These are phyloP conservation scores for Enteromius afrohamiltoni DNA, from an alignment of 2,797 vertebrate genomes.

Conservation along the genomic window DNA sequence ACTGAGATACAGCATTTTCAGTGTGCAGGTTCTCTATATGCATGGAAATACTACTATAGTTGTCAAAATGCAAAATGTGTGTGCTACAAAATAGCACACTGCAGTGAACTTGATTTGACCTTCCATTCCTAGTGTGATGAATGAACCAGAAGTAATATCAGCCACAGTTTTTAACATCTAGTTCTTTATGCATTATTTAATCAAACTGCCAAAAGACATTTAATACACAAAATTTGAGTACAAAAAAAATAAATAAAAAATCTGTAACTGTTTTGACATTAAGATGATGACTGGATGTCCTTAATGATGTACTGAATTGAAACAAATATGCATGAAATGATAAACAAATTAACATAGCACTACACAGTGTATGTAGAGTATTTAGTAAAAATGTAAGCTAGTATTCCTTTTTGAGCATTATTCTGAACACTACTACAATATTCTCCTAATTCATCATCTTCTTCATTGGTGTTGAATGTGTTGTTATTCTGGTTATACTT, in stretches of 20 bases:
- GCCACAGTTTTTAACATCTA: neutral
- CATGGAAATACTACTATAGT: neutral
- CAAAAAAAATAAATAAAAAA: neutral
- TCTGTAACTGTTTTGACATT: neutral
- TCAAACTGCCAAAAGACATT: neutral
- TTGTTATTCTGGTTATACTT: neutral
- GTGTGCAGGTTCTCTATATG: neutral
- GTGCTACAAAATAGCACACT: neutral
- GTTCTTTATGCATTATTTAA: neutral
- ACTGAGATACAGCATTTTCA: slow-evolving; percentile 2
- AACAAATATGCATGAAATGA: too few relatives aligned
- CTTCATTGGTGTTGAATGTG: neutral
- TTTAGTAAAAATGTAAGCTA: neutral
- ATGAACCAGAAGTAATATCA: neutral
- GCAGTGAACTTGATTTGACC: neutral
- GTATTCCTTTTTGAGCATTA: neutral
- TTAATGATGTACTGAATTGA: neutral
- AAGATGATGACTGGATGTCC: neutral
- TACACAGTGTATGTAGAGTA: neutral
- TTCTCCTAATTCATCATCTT: neutral
- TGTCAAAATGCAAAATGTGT: neutral
- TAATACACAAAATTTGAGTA: neutral
- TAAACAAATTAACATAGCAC: neutral
- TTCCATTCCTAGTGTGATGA: neutral
- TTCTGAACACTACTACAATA: neutral